Base-by-base conservation (phyloP, 2,797 vertebrate genomes). In the Brachymystax lenok region DNA sequence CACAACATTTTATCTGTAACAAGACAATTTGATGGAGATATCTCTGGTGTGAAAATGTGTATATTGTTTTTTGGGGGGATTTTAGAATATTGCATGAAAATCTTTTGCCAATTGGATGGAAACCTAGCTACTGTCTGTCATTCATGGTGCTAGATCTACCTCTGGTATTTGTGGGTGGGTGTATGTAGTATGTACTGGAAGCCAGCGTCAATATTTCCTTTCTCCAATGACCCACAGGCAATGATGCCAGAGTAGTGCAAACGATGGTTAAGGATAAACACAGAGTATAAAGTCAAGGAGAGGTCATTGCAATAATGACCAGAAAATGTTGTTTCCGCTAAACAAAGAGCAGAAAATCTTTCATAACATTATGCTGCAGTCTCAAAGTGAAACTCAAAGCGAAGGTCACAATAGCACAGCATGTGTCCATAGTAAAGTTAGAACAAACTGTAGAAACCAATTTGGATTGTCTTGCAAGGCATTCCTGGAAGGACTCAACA, bases 401-500 rank as follows among this genome's bases (percentile, higher is more conserved):
- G 7, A 81, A 76, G 75, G 73, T 83, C 76, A 80, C 59, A 69
- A 51, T 52, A n/a, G 19, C 54, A 56, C 5, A 40, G 40, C 72
- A 54, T 83, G 85, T 72, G 72, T 64, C 78, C 77, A 75, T 52
- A 56, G 76, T 30, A 69, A 77, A 84, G 63, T 14, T 16, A 27
- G 10, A 24, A 52, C n/a, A 30, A 51, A 50, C 50, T 21, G 40
- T 46, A 71, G 5, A 69, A 14, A 69, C 10, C 68, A 13, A 30
- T 54, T 71, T 71, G 40, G 12, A 68, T 14, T 5, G 19, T 12
- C 52, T 54, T 54, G 52, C 17, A 54, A 54, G 52, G 12, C 1
- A 68, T 68, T 71, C n/a, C 4, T 51, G 46, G 40, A 24, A 52
- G 21, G 69, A 17, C 24, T 70, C 12, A 27, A 71, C 28, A 71